Evolutionary conservation across 2,113 vertebrate species (phyloP).

Genomic region (Tachuris rubrigastra): DNA sequence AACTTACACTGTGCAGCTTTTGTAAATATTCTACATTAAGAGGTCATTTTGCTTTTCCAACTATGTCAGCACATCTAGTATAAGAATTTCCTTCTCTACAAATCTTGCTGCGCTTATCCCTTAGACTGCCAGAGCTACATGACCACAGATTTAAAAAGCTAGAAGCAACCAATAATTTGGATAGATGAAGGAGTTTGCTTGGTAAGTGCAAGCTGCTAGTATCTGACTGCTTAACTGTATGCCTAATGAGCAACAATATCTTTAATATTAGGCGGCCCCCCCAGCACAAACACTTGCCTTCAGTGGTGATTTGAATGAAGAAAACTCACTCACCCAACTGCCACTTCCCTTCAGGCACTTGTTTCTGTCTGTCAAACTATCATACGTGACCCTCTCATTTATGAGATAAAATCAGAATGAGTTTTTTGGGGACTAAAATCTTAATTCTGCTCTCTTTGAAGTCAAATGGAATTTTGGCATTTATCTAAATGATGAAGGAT

Average conservation of each 20-base stretch:
- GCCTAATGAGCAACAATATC: not conserved
- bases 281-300: not conserved
- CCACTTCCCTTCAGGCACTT: not conserved
- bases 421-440: not conserved
- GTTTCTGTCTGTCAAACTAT: not conserved
- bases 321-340: not conserved
- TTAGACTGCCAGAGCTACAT: not conserved
- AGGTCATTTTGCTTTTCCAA: not conserved
- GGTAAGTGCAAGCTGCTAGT: not conserved
- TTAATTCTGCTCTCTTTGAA: constrained; percentile 21
- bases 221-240: not conserved
- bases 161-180: not conserved
- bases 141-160: rapidly evolving
- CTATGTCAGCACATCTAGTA: not conserved
- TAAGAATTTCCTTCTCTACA: not conserved
- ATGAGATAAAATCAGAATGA: not conserved
- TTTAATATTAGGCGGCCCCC: not conserved
- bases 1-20: not conserved
- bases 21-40: rapidly evolving
- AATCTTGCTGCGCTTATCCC: not conserved
- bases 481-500: not conserved
- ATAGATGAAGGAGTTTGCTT: not conserved
- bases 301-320: rapidly evolving
- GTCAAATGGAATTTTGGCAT: not conserved
- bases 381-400: not conserved